Base-by-base conservation (phyloP, 2,797 vertebrate species). In the Pipistrellus kuhlii region DNA sequence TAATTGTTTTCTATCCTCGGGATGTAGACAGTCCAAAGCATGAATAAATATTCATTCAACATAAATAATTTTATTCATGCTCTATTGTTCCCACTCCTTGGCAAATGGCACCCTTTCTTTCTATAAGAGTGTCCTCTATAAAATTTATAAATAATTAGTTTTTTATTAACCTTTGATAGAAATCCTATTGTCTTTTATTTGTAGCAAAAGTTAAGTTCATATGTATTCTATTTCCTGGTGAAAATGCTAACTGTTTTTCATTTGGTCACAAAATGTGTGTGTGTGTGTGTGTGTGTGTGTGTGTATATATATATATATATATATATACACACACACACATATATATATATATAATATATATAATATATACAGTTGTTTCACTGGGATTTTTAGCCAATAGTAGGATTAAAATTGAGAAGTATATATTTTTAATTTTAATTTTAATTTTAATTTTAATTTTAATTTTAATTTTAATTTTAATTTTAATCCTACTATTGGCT, bases 21-120 rank as follows among this genome's bases (percentile, higher is more conserved):
- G 21, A 78, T 32, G 3, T 0, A 94, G 23, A 91, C 3, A 84
- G 81, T 83, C 88, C 12, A 87, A 80, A 82, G 4, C 71, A 0
- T 68, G n/a, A 94, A 85, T 20, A 93, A 91, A 89, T 90, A 14
- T 12, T 88, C 7, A 69, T 87, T 91, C 15, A 68, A 66, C 57
- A 83, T 86, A 82, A 66, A 18, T 14, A 77, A 51, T 27, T 77
- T n/a, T 72, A 81, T 51, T 14, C 4, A 32, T 21, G 8, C 1
- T 71, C 4, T 17, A 5, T 38, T 27, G 20, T 38, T 77, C 41
- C 21, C 3, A 11, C 2, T 59, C 8, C n/a, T 88, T 68, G 11
- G 44, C 59, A 81, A 76, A 69, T 64, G 86, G 12, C 9, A 83
- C 21, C 18, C 44, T 72, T 73, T 69, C 3, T 88, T 90, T 89